Evolutionary conservation across 2,797 vertebrate genomes (phyloP), one percentile per base, ranked within the genome.

Genomic region (Manis pentadactyla): DNA sequence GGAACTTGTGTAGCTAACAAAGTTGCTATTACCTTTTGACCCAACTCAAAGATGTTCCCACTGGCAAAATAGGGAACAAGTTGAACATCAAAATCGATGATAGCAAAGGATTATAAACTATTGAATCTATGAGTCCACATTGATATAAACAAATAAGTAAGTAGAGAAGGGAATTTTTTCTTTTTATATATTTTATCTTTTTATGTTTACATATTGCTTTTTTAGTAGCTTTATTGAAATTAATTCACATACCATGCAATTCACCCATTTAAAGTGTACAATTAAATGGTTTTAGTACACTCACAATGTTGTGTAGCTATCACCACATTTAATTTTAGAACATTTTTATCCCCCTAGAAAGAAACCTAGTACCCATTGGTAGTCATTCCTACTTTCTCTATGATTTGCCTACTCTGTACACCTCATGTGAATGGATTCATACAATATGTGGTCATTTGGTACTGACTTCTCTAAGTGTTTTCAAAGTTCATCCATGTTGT

Each of bases 241-340:
- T 7, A 89, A 85, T 68, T 51, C n/a, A 73, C 12, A 23, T 27
- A 29, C 10, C 49, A 31, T 29, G 25, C n/a, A 64, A 34, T 68
- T 75, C 34, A 59, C 14, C 31, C 39, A 75, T 68, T 81, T 90
- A 69, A 73, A 87, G 27, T 59, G 1, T n/a, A 49, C 15, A 57
- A 5, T 73, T 37, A 61, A 81, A 7, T 86, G 51, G 57, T 59
- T 93, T 89, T 79, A 64, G 39, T 51, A 57, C 49, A 64, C 3
- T 86, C 73, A 63, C 17, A 94, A 29, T 79, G 17, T 51, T 53
- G 10, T 42, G 0, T 29, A 78, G 18, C 25, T 37, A 21, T n/a
- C 73, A 39, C n/a, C 73, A 57, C 37, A 46, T 68, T 74, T 61
- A 75, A 77, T 83, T 73, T 95, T 93, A 74, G 79, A 93, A 49